Conservation (phyloP, 2,113 vertebrate genomes). For the Ceratotherium simum region DNA sequence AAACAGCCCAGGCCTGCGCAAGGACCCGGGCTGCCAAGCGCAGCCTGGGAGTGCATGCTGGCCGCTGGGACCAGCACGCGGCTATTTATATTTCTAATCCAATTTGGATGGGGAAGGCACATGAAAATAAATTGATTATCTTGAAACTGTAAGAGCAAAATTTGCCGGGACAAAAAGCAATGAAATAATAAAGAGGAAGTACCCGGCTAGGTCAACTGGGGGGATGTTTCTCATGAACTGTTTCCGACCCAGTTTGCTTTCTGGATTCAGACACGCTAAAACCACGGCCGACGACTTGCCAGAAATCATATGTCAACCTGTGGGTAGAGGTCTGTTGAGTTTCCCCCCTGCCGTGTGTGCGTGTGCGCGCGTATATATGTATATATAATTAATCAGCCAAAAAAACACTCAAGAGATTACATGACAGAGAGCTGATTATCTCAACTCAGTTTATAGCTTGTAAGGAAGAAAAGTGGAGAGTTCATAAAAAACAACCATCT, state of each 20-base stretch:
- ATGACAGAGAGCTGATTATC: slow-evolving; percentile 60
- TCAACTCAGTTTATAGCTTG: slow-evolving; percentile 44
- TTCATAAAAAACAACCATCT: slow-evolving; percentile 66
- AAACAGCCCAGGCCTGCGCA: slow-evolving; percentile 33
- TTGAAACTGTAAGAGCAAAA: slow-evolving; percentile 67
- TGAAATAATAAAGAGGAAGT: slow-evolving; percentile 75
- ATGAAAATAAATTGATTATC: slow-evolving; percentile 77
- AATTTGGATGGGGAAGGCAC: slow-evolving; percentile 57
- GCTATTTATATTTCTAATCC: slow-evolving; percentile 68
- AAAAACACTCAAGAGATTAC: slow-evolving; percentile 15
- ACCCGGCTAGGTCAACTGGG: slow-evolving; percentile 43
- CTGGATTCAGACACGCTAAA: background rate
- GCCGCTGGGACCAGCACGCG: background rate
- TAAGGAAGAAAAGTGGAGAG: slow-evolving; percentile 55
- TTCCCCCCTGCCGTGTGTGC: background rate
- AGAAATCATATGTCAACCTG: background rate
- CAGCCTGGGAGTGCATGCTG: background rate
- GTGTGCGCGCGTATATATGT: background rate
- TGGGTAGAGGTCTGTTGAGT: background rate
- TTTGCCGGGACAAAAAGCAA: slow-evolving; percentile 68
- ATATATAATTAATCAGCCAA: background rate
- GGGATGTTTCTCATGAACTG: slow-evolving; percentile 30
- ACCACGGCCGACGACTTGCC: background rate
- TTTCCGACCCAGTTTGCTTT: slow-evolving; percentile 9
- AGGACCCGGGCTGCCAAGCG: slow-evolving; percentile 35